phyloP scores from a whole-genome alignment of 2,113 vertebrate species.

The Columba janthina region DNA sequence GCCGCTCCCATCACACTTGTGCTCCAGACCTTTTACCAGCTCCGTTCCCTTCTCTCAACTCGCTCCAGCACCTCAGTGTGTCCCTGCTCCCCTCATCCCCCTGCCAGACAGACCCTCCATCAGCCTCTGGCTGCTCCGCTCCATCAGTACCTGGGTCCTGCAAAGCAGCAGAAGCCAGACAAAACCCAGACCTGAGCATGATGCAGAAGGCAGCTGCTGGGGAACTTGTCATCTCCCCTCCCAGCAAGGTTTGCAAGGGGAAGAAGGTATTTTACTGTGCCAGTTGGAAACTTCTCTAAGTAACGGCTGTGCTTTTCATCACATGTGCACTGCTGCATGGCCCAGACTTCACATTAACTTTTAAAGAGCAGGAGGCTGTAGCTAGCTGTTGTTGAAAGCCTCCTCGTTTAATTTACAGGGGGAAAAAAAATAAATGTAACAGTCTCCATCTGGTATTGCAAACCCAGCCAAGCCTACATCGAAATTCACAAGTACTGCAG shows the following conservation, averaged over 20 bases:
- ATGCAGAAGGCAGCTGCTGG: background rate
- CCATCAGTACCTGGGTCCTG: background rate
- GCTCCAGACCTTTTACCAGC: no score
- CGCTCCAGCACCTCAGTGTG: no score
- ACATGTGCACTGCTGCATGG: background rate
- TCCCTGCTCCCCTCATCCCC: background rate
- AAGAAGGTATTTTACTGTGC: background rate
- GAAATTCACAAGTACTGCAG: background rate
- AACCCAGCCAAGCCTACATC: background rate
- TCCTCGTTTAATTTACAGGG: background rate
- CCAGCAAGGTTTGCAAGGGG: background rate
- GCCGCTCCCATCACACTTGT: no score
- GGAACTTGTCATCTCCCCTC: background rate
- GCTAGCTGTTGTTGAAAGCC: conserved; percentile 37
- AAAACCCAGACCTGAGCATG: background rate
- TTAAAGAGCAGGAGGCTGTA: conserved; percentile 48
- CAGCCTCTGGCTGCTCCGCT: background rate
- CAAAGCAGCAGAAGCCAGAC: background rate
- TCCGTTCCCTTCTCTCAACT: no score
- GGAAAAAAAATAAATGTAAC: background rate
- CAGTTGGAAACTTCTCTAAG: background rate
- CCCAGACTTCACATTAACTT: conserved; percentile 49
- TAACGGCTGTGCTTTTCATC: background rate
- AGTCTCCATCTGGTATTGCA: background rate
- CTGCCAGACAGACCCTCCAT: background rate